These are phyloP conservation scores for Procambarus virginalis DNA, from an alignment of 1,140 invertebrate genomes.

Conservation along the genomic window DNA sequence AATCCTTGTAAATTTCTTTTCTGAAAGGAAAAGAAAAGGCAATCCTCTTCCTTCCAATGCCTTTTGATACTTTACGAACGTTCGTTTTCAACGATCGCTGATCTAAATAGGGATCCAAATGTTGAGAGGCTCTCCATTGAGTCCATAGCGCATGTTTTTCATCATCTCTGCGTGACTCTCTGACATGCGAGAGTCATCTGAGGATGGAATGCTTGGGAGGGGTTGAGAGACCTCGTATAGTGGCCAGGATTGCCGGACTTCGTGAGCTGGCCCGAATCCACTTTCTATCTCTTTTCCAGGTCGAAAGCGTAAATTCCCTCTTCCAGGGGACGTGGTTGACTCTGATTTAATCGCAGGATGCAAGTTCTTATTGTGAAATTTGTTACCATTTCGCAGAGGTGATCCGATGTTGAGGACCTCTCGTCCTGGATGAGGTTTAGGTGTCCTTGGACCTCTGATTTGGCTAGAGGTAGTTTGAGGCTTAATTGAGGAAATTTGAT, in stretches of 20 bases:
- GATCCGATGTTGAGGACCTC: neutral
- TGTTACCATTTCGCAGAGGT: neutral
- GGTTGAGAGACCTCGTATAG: conserved; percentile 34
- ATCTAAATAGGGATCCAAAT: conserved; percentile 47
- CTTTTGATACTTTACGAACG: too few species aligned
- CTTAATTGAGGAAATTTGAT: neutral
- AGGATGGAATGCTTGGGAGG: neutral
- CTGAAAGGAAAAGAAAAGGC: too few species aligned
- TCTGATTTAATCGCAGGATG: neutral
- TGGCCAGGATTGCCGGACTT: neutral
- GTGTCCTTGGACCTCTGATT: neutral
- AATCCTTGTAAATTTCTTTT: too few species aligned
- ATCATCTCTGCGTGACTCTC: conserved; percentile 53
- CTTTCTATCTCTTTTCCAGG: conserved; percentile 5
- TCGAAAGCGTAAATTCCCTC: neutral
- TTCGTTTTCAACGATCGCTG: too few species aligned
- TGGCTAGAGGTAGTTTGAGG: neutral
- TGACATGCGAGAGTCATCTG: conserved; percentile 15
- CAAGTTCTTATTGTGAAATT: neutral
- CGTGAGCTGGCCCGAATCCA: neutral
- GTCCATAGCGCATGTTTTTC: conserved; percentile 38
- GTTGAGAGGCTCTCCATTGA: conserved; percentile 47
- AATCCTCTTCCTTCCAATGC: too few species aligned
- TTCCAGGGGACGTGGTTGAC: neutral
- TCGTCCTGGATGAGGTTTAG: too few species aligned